These are phyloP conservation scores for Brachionus angularis DNA, from an alignment of 1,140 invertebrate species.

Conservation along the genomic window DNA sequence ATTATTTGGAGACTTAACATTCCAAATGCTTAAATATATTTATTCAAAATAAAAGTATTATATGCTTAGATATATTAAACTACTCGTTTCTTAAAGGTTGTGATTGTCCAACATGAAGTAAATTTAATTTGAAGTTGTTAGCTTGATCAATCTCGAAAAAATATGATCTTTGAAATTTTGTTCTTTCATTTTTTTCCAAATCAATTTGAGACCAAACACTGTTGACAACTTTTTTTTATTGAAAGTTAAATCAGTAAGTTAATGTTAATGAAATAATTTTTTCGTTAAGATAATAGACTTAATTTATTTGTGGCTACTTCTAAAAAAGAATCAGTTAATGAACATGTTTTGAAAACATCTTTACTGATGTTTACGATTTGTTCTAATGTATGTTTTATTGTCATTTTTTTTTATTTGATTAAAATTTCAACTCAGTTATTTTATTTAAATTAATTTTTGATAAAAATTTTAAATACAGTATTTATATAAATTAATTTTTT, in stretches of 20 bases:
- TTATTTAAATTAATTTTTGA: no score
- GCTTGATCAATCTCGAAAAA: constrained; percentile 13
- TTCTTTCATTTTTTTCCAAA: constrained; percentile 21
- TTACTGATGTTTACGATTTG: neutral
- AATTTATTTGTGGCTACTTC: neutral
- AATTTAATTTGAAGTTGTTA: neutral
- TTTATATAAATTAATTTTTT: no score
- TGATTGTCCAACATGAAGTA: neutral
- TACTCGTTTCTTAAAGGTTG: constrained; percentile 25
- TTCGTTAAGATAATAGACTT: neutral
- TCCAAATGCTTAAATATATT: constrained; percentile 48
- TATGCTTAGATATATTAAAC: neutral
- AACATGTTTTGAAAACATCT: neutral
- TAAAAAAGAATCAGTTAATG: neutral
- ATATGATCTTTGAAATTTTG: constrained; percentile 26
- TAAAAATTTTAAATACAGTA: no score
- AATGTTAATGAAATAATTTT: neutral
- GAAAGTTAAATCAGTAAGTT: neutral
- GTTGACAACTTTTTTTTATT: neutral
- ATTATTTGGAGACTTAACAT: constrained; percentile 51
- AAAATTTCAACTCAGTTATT: no score
- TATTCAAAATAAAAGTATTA: neutral
- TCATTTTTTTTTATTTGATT: neutral
- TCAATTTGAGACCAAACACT: constrained; percentile 33
- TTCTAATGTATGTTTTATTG: neutral